These are phyloP conservation scores for Drosophila maculinotata DNA, from an alignment of 2,888 invertebrate genomes.

Conservation along the genomic window DNA sequence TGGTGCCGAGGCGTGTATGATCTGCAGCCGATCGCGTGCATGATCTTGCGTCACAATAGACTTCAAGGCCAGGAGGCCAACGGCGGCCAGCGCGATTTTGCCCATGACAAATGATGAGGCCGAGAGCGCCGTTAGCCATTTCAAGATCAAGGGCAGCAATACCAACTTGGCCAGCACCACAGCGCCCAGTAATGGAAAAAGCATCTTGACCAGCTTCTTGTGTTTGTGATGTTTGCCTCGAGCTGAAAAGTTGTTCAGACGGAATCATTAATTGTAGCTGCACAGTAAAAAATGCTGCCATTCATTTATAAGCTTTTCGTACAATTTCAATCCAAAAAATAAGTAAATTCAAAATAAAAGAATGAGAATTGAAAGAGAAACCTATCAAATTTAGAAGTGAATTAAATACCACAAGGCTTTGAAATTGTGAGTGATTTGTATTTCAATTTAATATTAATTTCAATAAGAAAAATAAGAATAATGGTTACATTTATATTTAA, in stretches of 20 bases:
- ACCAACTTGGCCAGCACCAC: constrained; percentile 89
- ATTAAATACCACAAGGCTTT: too few relatives aligned
- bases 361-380: too few relatives aligned
- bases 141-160: constrained; percentile 89
- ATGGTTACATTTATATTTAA: too few relatives aligned
- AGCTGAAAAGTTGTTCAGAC: constrained; percentile 51
- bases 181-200: constrained; percentile 88
- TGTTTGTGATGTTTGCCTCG: constrained; percentile 83
- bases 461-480: too few relatives aligned
- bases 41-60: constrained; percentile 71
- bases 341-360: neutral
- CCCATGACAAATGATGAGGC: constrained; percentile 85
- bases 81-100: constrained; percentile 82
- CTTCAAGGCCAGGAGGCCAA: constrained; percentile 80
- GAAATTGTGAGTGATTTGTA: too few relatives aligned
- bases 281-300: neutral
- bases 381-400: too few relatives aligned
- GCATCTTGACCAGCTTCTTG: constrained; percentile 86
- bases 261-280: constrained; percentile 10
- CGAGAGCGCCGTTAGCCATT: constrained; percentile 89
- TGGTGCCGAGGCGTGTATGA: constrained; percentile 71
- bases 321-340: neutral
- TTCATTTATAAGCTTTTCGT: neutral
- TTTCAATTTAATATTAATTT: too few relatives aligned
- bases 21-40: constrained; percentile 70